Conservation (phyloP, 2,888 invertebrate genomes). For the Xestobium rufovillosum region DNA sequence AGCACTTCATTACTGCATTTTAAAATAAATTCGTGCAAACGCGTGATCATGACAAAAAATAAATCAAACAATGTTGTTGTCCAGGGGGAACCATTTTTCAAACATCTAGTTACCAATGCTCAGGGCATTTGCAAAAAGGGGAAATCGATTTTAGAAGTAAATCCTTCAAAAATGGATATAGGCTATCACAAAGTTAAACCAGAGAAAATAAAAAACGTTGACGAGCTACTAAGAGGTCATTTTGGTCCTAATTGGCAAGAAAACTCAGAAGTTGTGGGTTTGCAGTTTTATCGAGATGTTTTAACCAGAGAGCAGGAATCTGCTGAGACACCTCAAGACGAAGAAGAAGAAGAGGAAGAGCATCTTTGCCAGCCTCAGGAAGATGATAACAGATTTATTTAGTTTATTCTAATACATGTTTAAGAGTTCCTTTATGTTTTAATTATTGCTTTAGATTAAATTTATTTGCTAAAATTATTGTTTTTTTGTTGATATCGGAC, state of each 20-base stretch:
- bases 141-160: background rate
- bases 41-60: background rate
- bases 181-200: slow-evolving; percentile 1
- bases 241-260: slow-evolving; percentile 1
- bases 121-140: slow-evolving; percentile 3
- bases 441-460: background rate
- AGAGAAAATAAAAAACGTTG: slow-evolving; percentile 1
- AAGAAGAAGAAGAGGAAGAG: slow-evolving; percentile 1
- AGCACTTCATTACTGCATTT: background rate
- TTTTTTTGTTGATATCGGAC: too few relatives aligned
- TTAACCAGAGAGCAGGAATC: background rate
- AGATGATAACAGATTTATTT: slow-evolving; percentile 2
- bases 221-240: slow-evolving; percentile 1
- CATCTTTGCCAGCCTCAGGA: background rate
- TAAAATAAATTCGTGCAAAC: background rate
- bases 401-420: background rate
- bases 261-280: background rate
- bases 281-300: slow-evolving; percentile 1
- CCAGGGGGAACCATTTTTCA: background rate
- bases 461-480: too few relatives aligned
- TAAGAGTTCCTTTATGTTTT: background rate
- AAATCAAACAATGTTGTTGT: slow-evolving; percentile 1
- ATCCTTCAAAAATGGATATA: slow-evolving; percentile 1
- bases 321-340: too few relatives aligned
- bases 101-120: background rate